A percentile compares a stretch with the other conserved stretches of the same genome.
Evolutionary conservation across 2,113 vertebrate species (phyloP).

Genomic region (Emydocephalus ijimae): DNA sequence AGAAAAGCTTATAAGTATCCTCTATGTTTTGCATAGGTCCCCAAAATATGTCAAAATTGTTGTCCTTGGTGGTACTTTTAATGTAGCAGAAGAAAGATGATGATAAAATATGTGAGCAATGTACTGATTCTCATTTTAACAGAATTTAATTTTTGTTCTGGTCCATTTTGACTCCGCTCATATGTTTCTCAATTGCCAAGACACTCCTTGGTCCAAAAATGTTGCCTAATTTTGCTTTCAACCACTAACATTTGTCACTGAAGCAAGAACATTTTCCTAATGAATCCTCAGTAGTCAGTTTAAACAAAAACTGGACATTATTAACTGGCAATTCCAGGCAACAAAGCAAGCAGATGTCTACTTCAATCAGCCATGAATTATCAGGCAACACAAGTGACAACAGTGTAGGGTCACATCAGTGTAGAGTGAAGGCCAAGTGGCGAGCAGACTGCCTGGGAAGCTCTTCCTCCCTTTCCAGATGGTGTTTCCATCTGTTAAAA

Average conservation of each 20-base stretch:
- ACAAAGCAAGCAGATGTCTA: neutral
- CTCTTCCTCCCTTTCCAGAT: slow-evolving; percentile 10
- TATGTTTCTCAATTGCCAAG: neutral
- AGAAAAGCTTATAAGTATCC: neutral
- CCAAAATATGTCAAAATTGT: neutral
- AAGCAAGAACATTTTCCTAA: neutral
- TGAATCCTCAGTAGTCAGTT: neutral
- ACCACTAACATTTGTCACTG: neutral
- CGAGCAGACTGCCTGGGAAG: slow-evolving; percentile 5
- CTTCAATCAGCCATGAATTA: slow-evolving; percentile 10
- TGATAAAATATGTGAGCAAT: neutral
- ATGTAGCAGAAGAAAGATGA: neutral
- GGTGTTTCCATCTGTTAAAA: neutral
- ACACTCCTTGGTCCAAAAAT: neutral
- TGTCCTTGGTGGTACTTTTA: neutral
- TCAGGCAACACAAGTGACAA: slow-evolving; percentile 14
- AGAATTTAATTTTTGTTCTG: neutral
- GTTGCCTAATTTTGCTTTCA: neutral
- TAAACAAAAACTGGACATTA: slow-evolving; percentile 12
- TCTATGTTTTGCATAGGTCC: neutral
- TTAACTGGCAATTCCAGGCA: neutral
- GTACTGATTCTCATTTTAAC: neutral
- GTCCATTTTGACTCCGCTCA: neutral
- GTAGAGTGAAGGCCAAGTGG: slow-evolving; percentile 1
- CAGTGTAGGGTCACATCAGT: slow-evolving; percentile 3